These are phyloP conservation scores for Solenopsis invicta DNA, from an alignment of 1,140 invertebrate species.

Conservation along the genomic window DNA sequence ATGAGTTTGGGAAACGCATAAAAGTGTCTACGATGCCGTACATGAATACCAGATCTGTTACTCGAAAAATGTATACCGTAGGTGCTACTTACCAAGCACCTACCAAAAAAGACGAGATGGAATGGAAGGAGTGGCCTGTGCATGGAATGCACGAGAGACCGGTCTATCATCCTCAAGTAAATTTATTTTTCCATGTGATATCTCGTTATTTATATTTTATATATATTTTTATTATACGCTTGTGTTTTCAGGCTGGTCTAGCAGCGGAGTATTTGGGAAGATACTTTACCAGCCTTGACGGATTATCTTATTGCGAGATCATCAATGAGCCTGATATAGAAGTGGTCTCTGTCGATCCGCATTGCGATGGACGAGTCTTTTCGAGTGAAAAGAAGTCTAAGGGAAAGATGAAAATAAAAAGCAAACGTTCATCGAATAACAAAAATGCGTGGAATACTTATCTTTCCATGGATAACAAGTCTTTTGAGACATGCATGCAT, in stretches of 20 bases:
- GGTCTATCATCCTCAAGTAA: constrained; percentile 82
- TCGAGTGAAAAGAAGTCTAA: constrained; percentile 33
- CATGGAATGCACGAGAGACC: constrained; percentile 85
- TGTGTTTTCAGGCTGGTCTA: constrained; percentile 75
- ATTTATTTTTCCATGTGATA: constrained; percentile 11
- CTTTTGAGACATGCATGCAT: constrained; percentile 78
- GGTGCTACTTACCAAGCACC: constrained; percentile 83
- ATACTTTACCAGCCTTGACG: constrained; percentile 77
- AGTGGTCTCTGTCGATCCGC: constrained; percentile 73
- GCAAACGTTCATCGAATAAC: background rate
- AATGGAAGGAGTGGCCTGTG: constrained; percentile 82
- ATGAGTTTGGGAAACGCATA: constrained; percentile 61
- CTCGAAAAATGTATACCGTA: constrained; percentile 81
- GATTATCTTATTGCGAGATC: constrained; percentile 74
- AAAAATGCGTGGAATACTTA: constrained; percentile 9
- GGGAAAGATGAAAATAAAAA: background rate
- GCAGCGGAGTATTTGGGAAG: constrained; percentile 78
- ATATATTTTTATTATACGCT: background rate
- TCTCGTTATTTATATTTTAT: background rate
- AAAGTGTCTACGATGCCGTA: constrained; percentile 75
- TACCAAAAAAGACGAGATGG: constrained; percentile 69
- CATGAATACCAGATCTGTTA: constrained; percentile 83
- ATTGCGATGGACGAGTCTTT: constrained; percentile 34
- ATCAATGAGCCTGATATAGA: constrained; percentile 71
- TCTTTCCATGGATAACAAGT: background rate